phyloP scores from a whole-genome alignment of 2,113 vertebrate genomes.

The Mesoclemmys tuberculata region DNA sequence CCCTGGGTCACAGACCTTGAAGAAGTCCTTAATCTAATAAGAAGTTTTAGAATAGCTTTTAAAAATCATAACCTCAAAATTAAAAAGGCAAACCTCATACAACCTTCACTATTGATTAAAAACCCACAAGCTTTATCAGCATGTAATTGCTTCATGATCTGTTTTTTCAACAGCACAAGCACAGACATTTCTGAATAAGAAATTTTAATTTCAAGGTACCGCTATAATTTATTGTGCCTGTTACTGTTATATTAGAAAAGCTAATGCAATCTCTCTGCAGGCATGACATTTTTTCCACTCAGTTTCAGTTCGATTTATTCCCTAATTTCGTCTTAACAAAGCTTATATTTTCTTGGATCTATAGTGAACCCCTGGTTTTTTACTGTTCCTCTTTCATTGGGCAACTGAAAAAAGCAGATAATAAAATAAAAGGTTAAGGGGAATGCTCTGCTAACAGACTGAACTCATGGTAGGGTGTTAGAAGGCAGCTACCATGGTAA shows the following conservation, averaged over 20 bases:
- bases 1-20: background rate
- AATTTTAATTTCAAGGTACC: conserved; percentile 51
- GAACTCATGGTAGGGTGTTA: background rate
- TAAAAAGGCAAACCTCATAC: background rate
- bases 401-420: background rate
- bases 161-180: conserved; percentile 17
- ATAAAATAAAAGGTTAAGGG: background rate
- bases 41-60: background rate
- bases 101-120: conserved; percentile 28
- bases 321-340: background rate
- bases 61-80: conserved; percentile 9
- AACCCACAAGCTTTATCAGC: conserved; percentile 28
- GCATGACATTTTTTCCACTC: background rate
- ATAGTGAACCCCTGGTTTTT: background rate
- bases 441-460: background rate
- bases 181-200: conserved; percentile 25
- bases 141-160: conserved; percentile 13
- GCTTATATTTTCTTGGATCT: background rate
- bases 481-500: background rate
- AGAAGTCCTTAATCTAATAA: background rate
- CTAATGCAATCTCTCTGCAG: background rate
- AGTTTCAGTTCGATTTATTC: background rate
- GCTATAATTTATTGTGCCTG: conserved; percentile 7
- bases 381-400: background rate
- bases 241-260: background rate